Percentiles rank a stretch among this genome's conserved stretches.
Evolutionary conservation across 1,140 invertebrate species (phyloP).

Genomic region (Venturia canescens): DNA sequence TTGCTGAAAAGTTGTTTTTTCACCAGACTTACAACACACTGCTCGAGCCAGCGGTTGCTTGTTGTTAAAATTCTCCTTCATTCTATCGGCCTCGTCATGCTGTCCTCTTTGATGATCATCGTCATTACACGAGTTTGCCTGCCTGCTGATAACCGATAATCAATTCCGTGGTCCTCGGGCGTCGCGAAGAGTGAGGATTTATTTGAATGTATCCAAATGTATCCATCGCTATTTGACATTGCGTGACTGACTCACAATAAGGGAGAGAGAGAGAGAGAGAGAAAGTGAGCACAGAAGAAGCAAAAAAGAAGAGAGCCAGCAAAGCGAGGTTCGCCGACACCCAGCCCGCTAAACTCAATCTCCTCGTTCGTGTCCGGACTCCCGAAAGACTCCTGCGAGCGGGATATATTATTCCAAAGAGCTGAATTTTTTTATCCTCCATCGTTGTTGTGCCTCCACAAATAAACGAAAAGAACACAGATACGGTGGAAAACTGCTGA

Average conservation of each 20-base stretch:
- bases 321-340: not conserved
- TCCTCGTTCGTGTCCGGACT: conserved; percentile 14
- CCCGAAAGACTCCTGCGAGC: conserved; percentile 18
- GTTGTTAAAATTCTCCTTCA: not conserved
- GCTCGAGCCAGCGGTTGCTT: not conserved
- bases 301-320: not conserved
- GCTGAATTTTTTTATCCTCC: not conserved
- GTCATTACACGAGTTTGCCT: not conserved
- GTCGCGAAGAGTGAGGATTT: not conserved
- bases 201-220: not conserved
- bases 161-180: not conserved
- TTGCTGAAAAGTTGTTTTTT: not conserved
- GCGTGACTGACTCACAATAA: not conserved
- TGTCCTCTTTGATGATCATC: not conserved
- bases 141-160: not conserved
- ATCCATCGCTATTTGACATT: not conserved
- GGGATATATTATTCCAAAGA: conserved; percentile 24
- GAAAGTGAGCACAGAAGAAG: not conserved
- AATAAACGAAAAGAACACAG: not conserved
- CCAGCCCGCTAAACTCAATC: conserved; percentile 5
- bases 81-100: not conserved
- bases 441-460: not conserved
- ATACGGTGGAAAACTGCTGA: not conserved
- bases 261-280: not conserved
- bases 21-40: not conserved